Evolutionary conservation across 1,140 invertebrate species (phyloP), one percentile per base, ranked within the genome.

Genomic region (Yoshiicerus persimilis): DNA sequence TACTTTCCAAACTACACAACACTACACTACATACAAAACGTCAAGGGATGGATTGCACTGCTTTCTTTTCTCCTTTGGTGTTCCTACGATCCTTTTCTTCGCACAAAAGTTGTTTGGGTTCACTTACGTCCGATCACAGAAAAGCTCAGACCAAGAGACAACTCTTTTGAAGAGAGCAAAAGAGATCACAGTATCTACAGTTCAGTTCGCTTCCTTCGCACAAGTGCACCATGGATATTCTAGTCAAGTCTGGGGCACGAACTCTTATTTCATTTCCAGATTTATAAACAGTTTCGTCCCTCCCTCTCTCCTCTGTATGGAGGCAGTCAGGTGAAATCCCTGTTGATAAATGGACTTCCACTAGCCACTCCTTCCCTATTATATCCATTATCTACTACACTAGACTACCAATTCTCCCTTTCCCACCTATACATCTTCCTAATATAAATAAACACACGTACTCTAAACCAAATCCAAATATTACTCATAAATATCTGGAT

Each of bases 291-390:
- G 25, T 62, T 39, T 16, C 6, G n/a, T 62, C 41, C 38, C 39
- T 41, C 38, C 83, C 39, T 27, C 16, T 38, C 83, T 11, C 16
- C 0, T 38, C 16, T 47, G 27, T 34, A 84, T 30, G 23, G 23
- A 84, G 11, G 47, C 41, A 84, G 83, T 84, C 84, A 86, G 84
- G 84, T 86, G 84, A 86, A 86, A 86, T 86, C 84, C 84, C 32
- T 32, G 47, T 86, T 86, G 84, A 86, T 86, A 66, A 86, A 86
- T 86, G 84, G 84, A 86, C 84, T 39, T 10, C 8, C 25, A 84
- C 38, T 84, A 23, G 83, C 83, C 83, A 84, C 83, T 84, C 39
- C 83, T 56, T 84, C 39, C 83, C 32, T 41, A 47, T 56, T 27
- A 80, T 36, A 16, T 38, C 10, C 75, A n/a, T n/a, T n/a, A n/a